Evolutionary conservation across 1,140 invertebrate species (phyloP).

Genomic region (Philotrypesis tridentata): DNA sequence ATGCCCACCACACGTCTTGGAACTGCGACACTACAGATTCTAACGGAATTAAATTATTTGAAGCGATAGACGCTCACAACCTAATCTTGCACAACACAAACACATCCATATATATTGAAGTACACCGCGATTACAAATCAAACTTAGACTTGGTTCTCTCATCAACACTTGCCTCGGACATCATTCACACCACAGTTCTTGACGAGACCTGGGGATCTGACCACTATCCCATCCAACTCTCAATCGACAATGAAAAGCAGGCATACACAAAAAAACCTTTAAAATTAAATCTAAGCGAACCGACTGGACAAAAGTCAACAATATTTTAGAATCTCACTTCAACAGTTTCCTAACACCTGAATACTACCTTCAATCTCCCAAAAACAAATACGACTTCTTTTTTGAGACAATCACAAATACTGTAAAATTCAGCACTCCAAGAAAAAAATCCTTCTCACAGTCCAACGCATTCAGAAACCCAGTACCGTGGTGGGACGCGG

Average conservation of each 20-base stretch:
- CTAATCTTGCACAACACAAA: background rate
- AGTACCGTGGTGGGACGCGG: slow-evolving; percentile 41
- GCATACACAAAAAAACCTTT: slow-evolving; percentile 24
- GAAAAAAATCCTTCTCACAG: slow-evolving; percentile 33
- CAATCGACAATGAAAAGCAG: slow-evolving; percentile 47
- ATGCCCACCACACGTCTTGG: background rate
- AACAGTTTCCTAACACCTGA: background rate
- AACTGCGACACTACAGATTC: background rate
- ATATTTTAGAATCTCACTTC: background rate
- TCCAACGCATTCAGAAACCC: too few relatives aligned
- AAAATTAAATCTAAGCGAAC: slow-evolving; percentile 40
- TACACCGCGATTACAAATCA: background rate
- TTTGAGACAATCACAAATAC: slow-evolving; percentile 47
- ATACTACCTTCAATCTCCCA: background rate
- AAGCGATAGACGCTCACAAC: background rate
- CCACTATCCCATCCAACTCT: slow-evolving; percentile 59
- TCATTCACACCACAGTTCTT: slow-evolving; percentile 55
- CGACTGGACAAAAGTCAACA: slow-evolving; percentile 15
- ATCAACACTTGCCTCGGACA: slow-evolving; percentile 44
- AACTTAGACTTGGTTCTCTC: background rate
- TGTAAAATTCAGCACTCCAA: slow-evolving; percentile 11
- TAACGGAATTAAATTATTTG: background rate
- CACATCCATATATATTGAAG: background rate
- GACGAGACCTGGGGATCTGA: slow-evolving; percentile 60
- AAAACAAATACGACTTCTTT: slow-evolving; percentile 34